phyloP scores from a whole-genome alignment of 2,888 invertebrate species.

The Omphaloscelis lunosa region DNA sequence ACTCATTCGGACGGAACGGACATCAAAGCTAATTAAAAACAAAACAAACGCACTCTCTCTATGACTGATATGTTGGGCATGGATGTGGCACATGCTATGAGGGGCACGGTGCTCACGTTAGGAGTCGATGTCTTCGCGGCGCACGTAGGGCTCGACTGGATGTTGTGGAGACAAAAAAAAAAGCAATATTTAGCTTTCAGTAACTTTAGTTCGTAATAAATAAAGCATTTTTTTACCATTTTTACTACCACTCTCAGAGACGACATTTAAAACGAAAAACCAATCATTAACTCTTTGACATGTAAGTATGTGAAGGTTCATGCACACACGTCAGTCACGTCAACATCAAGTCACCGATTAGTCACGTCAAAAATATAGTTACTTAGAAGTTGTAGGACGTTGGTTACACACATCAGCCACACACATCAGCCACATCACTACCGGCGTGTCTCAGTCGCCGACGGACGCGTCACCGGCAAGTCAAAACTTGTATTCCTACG shows the following conservation, averaged over 20 bases:
- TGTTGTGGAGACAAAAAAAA: slow-evolving; percentile 1
- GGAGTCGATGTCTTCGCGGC: slow-evolving; percentile 69
- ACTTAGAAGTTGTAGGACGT: too few relatives aligned
- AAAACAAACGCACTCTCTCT: slow-evolving; percentile 72
- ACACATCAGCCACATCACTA: too few relatives aligned
- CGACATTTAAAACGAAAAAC: not conserved
- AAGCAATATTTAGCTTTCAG: not conserved
- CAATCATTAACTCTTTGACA: not conserved
- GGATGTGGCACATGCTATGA: slow-evolving; percentile 29
- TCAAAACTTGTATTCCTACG: too few relatives aligned
- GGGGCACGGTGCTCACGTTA: slow-evolving; percentile 49
- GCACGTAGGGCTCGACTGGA: slow-evolving; percentile 25
- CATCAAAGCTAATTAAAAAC: slow-evolving; percentile 34
- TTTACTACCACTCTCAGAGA: not conserved
- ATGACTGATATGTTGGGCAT: slow-evolving; percentile 71
- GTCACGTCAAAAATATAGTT: too few relatives aligned
- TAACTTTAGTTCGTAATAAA: not conserved
- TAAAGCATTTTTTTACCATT: not conserved
- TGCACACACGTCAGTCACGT: too few relatives aligned
- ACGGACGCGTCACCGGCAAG: too few relatives aligned
- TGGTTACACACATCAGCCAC: too few relatives aligned
- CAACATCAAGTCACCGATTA: too few relatives aligned
- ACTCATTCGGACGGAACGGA: slow-evolving; percentile 34
- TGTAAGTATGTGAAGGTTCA: not conserved
- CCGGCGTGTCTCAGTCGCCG: too few relatives aligned